phyloP scores from a whole-genome alignment of 2,113 vertebrate genomes.

The Pedionomus torquatus region DNA sequence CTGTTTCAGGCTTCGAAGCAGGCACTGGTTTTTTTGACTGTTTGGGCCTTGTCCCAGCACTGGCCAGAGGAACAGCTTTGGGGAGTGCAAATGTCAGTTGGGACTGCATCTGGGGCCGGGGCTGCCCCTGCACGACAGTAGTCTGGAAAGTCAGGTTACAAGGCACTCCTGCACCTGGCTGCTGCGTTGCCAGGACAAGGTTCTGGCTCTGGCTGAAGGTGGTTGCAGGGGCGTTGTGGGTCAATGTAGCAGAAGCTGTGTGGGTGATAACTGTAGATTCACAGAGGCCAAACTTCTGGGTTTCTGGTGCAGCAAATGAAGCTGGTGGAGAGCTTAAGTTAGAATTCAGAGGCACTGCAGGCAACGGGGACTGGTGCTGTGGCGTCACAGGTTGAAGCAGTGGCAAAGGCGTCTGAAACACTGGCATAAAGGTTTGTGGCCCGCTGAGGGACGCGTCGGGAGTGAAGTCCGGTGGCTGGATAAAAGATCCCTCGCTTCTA shows the following conservation, averaged over 20 bases:
- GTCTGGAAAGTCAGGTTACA: slow-evolving; percentile 72
- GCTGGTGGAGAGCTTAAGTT: slow-evolving; percentile 41
- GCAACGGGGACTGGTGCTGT: slow-evolving; percentile 44
- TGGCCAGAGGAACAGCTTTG: slow-evolving; percentile 75
- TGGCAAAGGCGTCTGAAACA: slow-evolving; percentile 67
- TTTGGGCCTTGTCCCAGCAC: slow-evolving; percentile 78
- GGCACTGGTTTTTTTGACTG: slow-evolving; percentile 86
- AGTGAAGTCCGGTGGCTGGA: slow-evolving; percentile 68
- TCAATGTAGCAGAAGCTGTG: slow-evolving; percentile 81
- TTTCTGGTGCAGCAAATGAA: slow-evolving; percentile 51
- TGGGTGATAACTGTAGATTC: slow-evolving; percentile 83
- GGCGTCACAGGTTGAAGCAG: slow-evolving; percentile 51
- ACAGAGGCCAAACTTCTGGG: slow-evolving; percentile 62
- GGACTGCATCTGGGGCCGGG: slow-evolving; percentile 62
- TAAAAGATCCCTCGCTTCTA: slow-evolving; percentile 57
- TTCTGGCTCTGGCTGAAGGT: slow-evolving; percentile 84
- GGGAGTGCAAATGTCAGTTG: slow-evolving; percentile 82
- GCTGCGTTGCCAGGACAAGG: slow-evolving; percentile 72
- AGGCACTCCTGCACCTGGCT: slow-evolving; percentile 49
- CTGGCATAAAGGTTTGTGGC: slow-evolving; percentile 69
- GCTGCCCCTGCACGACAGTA: slow-evolving; percentile 53
- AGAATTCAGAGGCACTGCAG: slow-evolving; percentile 58
- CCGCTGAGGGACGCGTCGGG: slow-evolving; percentile 34
- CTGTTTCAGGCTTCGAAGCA: slow-evolving; percentile 78
- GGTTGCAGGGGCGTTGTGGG: slow-evolving; percentile 79